These are phyloP conservation scores for Eubucco bourcierii DNA, from an alignment of 2,113 vertebrate species.

Conservation along the genomic window DNA sequence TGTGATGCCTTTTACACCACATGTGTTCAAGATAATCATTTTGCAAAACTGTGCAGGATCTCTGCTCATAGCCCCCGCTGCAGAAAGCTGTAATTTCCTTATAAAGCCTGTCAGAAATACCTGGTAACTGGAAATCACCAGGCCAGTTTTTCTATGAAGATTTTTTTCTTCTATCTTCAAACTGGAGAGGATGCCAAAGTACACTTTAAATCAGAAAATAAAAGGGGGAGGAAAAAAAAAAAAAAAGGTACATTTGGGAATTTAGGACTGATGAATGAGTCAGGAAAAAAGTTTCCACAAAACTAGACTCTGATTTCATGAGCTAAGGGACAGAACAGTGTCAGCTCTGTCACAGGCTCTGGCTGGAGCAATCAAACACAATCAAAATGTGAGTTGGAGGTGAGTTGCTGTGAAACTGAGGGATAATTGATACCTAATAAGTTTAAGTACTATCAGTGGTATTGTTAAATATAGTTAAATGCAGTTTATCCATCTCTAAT, in stretches of 20 bases:
- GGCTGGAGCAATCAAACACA: neutral
- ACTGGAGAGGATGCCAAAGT: neutral
- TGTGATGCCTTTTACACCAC: neutral
- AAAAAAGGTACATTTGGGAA: neutral
- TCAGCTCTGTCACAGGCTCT: neutral
- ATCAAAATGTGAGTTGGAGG: neutral
- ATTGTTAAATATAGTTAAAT: slow-evolving; percentile 62
- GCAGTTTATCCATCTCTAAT: slow-evolving; percentile 50
- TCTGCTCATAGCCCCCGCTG: neutral
- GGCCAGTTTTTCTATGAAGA: neutral
- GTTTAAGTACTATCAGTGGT: slow-evolving; percentile 53
- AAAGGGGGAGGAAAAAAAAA: neutral
- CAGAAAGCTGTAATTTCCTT: neutral
- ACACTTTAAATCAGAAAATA: neutral
- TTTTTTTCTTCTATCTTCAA: neutral
- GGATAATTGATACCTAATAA: slow-evolving; percentile 38
- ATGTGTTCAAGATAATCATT: neutral
- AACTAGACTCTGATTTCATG: neutral
- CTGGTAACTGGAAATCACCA: neutral
- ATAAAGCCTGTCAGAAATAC: neutral
- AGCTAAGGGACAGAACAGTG: neutral
- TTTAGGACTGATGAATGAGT: neutral
- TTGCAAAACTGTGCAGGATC: neutral
- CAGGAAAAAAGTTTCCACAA: neutral
- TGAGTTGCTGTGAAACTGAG: neutral